Evolutionary conservation across 2,113 vertebrate species (phyloP).

Genomic region (Scophthalmus maximus): DNA sequence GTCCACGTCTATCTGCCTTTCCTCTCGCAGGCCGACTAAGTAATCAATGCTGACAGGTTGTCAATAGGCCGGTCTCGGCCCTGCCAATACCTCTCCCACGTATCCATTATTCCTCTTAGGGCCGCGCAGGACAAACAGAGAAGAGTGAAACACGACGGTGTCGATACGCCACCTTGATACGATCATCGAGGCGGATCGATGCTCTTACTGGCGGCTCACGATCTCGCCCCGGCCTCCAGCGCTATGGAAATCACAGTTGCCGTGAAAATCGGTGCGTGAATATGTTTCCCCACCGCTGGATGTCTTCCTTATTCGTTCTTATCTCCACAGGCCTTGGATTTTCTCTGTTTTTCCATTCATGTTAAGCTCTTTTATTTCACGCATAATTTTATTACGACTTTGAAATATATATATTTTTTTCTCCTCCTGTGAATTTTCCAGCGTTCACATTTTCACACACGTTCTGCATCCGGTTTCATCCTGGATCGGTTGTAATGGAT

Average conservation of each 20-base stretch:
- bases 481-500: constrained; percentile 66
- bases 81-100: constrained; percentile 79
- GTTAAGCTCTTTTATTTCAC: constrained; percentile 61
- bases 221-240: constrained; percentile 35
- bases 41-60: constrained; percentile 82
- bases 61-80: constrained; percentile 73
- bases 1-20: constrained; percentile 30
- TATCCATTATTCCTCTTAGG: constrained; percentile 75
- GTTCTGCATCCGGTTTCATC: constrained; percentile 65
- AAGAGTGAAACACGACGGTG: constrained; percentile 62
- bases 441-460: constrained; percentile 61
- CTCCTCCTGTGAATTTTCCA: not conserved
- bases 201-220: constrained; percentile 69
- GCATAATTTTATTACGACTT: constrained; percentile 50
- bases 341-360: too few species aligned
- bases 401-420: constrained; percentile 31
- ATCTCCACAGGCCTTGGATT: constrained; percentile 20
- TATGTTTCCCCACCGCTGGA: not conserved
- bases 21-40: constrained; percentile 65
- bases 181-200: constrained; percentile 68
- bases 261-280: constrained; percentile 56
- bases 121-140: constrained; percentile 60
- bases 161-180: constrained; percentile 69
- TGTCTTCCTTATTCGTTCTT: constrained; percentile 21
- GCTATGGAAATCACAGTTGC: constrained; percentile 48